Conservation (phyloP, 2,113 vertebrate species). For the Scartelaos histophorus region DNA sequence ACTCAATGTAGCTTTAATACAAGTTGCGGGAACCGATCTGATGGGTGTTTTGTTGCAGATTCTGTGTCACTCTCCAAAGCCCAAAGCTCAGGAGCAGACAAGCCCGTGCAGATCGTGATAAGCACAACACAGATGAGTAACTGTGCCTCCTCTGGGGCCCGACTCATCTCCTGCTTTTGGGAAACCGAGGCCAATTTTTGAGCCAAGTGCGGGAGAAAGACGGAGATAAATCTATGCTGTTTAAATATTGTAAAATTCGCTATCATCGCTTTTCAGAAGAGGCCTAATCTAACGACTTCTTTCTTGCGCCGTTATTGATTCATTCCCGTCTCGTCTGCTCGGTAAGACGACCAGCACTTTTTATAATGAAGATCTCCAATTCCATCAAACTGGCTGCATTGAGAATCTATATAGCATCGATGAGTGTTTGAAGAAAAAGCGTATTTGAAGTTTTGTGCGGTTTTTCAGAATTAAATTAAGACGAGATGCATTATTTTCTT, state of each 20-base stretch:
- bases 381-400: background rate
- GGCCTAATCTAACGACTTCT: conserved; percentile 17
- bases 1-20: too few relatives aligned
- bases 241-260: too few relatives aligned
- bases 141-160: conserved; percentile 6
- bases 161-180: background rate
- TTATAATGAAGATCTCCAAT: conserved; percentile 49
- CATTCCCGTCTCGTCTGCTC: conserved; percentile 10
- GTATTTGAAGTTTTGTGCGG: too few relatives aligned
- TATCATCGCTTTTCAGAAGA: background rate
- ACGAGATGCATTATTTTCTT: too few relatives aligned
- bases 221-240: background rate
- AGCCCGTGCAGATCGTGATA: conserved; percentile 19
- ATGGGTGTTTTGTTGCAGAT: background rate
- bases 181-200: background rate
- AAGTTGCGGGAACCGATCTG: background rate
- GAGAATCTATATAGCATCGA: too few relatives aligned
- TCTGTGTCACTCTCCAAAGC: conserved; percentile 6
- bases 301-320: conserved; percentile 14
- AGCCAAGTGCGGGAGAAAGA: background rate
- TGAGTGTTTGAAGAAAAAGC: too few relatives aligned
- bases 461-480: too few relatives aligned
- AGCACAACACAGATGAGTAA: conserved; percentile 12
- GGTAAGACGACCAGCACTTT: conserved; percentile 34
- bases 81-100: conserved; percentile 8